Base-by-base conservation (phyloP, 2,888 invertebrate genomes). In the Trichopoda pennipes region DNA sequence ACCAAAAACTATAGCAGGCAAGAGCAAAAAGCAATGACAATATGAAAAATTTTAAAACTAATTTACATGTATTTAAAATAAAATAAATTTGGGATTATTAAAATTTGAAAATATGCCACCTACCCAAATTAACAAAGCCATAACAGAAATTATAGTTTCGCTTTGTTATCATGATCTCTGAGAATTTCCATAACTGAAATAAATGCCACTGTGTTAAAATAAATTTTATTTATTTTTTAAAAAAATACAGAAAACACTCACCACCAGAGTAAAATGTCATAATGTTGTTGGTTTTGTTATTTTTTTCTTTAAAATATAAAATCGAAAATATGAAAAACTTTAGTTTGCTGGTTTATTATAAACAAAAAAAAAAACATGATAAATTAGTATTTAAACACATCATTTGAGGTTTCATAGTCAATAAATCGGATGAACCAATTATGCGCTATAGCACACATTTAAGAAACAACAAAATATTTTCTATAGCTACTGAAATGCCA, bases 371-470 rank as follows among this genome's bases (percentile, higher is more conserved):
- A 28, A 66, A 68, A 72, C 19, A 72, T 81, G 72, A 81, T 72
- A 61, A 68, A 80, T 76, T 17, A 16, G 3, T 58, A 60, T 70
- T 74, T 70, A 60, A 70, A 72, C 53, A 75, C 60, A 72, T 72
- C 70, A 61, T 72, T 72, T 42, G 53, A 14, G 53, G 60, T 70
- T 80, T 80, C 28, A 28, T 8, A 28, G 3, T 28, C 28, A 28
- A 28, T 8, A 28, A 28, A 28, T 28, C 28, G 28, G 28, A 28
- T 28, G 28, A 28, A 8, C 28, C 28, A 28, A 4, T 28, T 28
- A 6, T 28, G 8, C 7, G 8, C 7, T 28, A 8, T 4, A 1
- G 8, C 1, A 28, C 28, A 28, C 7, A 28, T 28, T 28, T 1
- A 28, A 28, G 8, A 28, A 28, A 28, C 4, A 28, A 28, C 8